Conservation (phyloP, 2,113 vertebrate species). For the Irena cyanogastra region DNA sequence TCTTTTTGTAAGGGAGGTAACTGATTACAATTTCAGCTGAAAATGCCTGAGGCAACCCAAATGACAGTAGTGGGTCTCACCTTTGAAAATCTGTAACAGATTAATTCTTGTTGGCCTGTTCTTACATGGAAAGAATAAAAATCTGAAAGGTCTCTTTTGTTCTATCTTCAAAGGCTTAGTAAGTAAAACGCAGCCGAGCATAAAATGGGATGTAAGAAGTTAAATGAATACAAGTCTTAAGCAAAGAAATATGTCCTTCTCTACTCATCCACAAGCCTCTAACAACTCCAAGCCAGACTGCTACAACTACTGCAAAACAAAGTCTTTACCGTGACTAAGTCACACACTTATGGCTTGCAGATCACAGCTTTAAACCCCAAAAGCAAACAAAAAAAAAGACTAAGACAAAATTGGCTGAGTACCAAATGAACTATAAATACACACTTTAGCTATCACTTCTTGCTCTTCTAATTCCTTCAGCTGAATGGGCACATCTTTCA, state of each 20-base stretch:
- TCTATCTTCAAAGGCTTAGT: not conserved
- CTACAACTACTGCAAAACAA: not conserved
- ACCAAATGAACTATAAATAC: not conserved
- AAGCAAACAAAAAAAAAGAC: not conserved
- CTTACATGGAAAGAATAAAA: not conserved
- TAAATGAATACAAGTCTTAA: not conserved
- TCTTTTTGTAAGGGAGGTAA: not conserved
- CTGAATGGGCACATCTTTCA: not conserved
- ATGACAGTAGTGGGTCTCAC: not conserved
- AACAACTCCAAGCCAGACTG: not conserved
- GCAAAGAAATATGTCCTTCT: not conserved
- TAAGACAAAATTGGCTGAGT: not conserved
- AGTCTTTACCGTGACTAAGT: not conserved
- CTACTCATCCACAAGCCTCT: not conserved
- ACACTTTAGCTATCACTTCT: not conserved
- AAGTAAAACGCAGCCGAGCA: not conserved
- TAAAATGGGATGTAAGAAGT: not conserved
- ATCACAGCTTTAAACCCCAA: not conserved
- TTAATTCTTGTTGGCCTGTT: not conserved
- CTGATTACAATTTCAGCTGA: not conserved
- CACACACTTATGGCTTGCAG: not conserved
- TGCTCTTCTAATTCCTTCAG: not conserved
- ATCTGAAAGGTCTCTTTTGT: not conserved
- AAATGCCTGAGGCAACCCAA: not conserved
- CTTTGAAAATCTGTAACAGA: not conserved